Evolutionary conservation across 1,140 invertebrate species (phyloP), one percentile per base, ranked within the genome.

Genomic region (Danaus plexippus): DNA sequence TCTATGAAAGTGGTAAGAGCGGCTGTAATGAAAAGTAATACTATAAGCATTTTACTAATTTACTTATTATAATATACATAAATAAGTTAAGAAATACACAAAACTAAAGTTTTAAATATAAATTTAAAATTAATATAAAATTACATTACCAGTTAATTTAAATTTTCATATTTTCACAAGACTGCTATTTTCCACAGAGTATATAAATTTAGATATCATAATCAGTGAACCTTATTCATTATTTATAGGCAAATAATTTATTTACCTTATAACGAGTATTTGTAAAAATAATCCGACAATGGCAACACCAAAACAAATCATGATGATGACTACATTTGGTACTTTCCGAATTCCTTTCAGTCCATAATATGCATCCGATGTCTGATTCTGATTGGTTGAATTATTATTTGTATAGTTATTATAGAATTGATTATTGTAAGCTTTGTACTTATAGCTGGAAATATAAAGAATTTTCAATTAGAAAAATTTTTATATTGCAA

Each of bases 321-420:
- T 43, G 9, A 89, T 90, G 12, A 92, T 88, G 13, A 77, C 84
- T 58, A 75, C 74, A 73, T 92, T 92, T 1, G 89, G 86, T 1
- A 91, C 63, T 63, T 84, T 88, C 53, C 87, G 87, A 0, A 90
- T 42, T 5, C 90, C 90, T 64, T 81, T 85, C 0, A 91, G 83
- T 4, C 90, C 90, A 87, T 92, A 92, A 64, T 91, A 91, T 47
- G 43, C 47, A 79, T 67, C 47, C 60, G 59, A 45, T 71, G 60
- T 77, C 44, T 56, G 71, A 47, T 66, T 77, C 63, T 72, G 71
- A 48, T 80, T 78, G 72, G 71, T 51, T 41, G 85, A 73, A 79
- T 64, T 73, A 73, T 32, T 32, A 32, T 32, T 32, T 32, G 22
- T 32, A 8, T 32, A 32, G 7, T 8, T 2, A 32, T 32, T 32